phyloP scores from a whole-genome alignment of 2,888 invertebrate genomes.

The Dastarcus helophoroides region DNA sequence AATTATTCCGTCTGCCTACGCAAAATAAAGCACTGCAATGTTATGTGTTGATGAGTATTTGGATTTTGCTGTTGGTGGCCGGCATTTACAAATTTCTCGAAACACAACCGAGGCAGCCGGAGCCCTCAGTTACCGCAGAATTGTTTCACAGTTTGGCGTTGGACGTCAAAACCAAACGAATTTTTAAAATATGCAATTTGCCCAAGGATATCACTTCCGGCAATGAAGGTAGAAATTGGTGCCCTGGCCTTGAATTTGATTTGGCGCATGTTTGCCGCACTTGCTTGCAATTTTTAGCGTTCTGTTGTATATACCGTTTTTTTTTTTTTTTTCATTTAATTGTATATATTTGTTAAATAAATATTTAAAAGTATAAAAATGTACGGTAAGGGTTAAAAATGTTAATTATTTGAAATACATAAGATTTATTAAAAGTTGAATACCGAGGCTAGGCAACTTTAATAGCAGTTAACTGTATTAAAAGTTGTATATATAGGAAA shows the following conservation, averaged over 20 bases:
- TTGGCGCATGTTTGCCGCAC: background rate
- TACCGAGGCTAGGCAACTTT: too few relatives aligned
- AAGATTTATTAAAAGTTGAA: too few relatives aligned
- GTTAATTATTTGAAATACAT: too few relatives aligned
- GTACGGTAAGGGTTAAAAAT: too few relatives aligned
- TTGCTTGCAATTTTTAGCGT: background rate
- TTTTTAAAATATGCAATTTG: slow-evolving; percentile 60
- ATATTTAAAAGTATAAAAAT: slow-evolving; percentile 1
- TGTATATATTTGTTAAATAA: slow-evolving; percentile 1
- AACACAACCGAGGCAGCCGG: slow-evolving; percentile 35
- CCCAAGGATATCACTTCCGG: slow-evolving; percentile 55
- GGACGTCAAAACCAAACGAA: slow-evolving; percentile 52
- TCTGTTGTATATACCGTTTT: background rate
- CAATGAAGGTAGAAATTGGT: slow-evolving; percentile 55
- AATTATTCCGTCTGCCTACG: slow-evolving; percentile 47
- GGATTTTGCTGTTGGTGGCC: slow-evolving; percentile 69
- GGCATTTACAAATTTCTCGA: slow-evolving; percentile 63
- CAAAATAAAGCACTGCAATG: slow-evolving; percentile 59
- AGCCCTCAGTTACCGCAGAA: slow-evolving; percentile 23
- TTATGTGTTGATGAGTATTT: slow-evolving; percentile 67
- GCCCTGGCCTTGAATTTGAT: background rate
- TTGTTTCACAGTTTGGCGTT: slow-evolving; percentile 40
- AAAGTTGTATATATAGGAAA: too few relatives aligned
- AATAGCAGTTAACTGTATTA: too few relatives aligned
- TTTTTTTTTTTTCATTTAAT: slow-evolving; percentile 3